These are phyloP conservation scores for Ibycter americanus DNA, from an alignment of 2,797 vertebrate species.

Conservation along the genomic window DNA sequence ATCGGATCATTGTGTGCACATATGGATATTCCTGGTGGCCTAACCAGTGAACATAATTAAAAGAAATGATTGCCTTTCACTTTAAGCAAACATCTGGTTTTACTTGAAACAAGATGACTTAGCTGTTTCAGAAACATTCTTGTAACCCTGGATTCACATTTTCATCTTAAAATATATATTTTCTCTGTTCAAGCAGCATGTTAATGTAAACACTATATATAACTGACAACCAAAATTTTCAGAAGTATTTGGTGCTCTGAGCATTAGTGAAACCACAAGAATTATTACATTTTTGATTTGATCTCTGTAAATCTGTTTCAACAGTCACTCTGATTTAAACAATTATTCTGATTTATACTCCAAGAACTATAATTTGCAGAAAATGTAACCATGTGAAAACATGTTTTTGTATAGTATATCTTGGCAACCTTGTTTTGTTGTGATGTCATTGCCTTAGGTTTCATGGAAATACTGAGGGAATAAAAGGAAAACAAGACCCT, in stretches of 20 bases:
- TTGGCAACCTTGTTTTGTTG: slow-evolving; percentile 79
- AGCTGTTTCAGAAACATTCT: slow-evolving; percentile 84
- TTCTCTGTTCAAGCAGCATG: slow-evolving; percentile 80
- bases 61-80: slow-evolving; percentile 85
- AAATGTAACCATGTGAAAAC: slow-evolving; percentile 85
- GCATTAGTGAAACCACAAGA: slow-evolving; percentile 79
- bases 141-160: slow-evolving; percentile 82
- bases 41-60: slow-evolving; percentile 83
- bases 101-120: slow-evolving; percentile 87
- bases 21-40: slow-evolving; percentile 84
- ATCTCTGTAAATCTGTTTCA: slow-evolving; percentile 85
- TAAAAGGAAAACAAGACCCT: slow-evolving; percentile 63
- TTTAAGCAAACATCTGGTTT: slow-evolving; percentile 87
- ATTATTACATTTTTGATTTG: slow-evolving; percentile 83
- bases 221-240: slow-evolving; percentile 80
- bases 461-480: slow-evolving; percentile 73
- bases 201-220: slow-evolving; percentile 83
- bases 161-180: slow-evolving; percentile 83
- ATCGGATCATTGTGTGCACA: slow-evolving; percentile 80
- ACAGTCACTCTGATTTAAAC: slow-evolving; percentile 82
- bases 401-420: slow-evolving; percentile 78
- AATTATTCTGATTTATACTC: slow-evolving; percentile 85
- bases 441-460: slow-evolving; percentile 79
- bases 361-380: slow-evolving; percentile 81
- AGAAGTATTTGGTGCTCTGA: slow-evolving; percentile 77